Evolutionary conservation across 2,797 vertebrate genomes (phyloP).

Genomic region (Discoglossus pictus): DNA sequence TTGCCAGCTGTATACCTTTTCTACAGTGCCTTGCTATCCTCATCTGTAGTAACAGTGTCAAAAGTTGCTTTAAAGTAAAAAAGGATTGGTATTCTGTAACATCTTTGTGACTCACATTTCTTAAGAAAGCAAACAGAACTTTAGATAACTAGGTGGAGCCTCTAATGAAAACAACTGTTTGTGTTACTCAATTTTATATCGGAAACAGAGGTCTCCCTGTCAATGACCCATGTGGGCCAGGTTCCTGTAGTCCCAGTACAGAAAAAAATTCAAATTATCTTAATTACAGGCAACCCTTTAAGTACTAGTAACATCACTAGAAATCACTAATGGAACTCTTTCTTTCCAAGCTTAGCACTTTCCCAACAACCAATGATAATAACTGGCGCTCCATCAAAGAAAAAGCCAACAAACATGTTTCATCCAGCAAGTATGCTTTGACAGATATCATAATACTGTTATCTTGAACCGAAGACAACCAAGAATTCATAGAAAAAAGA

Average conservation of each 20-base stretch:
- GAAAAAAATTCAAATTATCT: not conserved
- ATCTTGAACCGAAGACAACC: no score
- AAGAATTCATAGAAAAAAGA: no score
- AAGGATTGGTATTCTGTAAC: no score
- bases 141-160: slow-evolving; percentile 21
- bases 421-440: no score
- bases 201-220: slow-evolving; percentile 25
- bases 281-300: not conserved
- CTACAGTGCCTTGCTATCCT: no score
- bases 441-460: no score
- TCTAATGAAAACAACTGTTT: slow-evolving; percentile 25
- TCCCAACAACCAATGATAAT: no score
- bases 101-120: slow-evolving; percentile 40
- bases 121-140: slow-evolving; percentile 35
- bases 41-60: no score
- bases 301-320: not conserved
- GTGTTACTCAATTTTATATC: slow-evolving; percentile 1
- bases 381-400: not conserved
- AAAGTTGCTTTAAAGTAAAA: no score
- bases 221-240: slow-evolving; percentile 8
- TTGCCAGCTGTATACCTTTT: no score
- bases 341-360: not conserved
- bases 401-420: not conserved
- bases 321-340: not conserved
- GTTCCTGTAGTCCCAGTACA: not conserved